Evolutionary conservation across 2,888 invertebrate genomes (phyloP).

Genomic region (Drosophila longiperda): DNA sequence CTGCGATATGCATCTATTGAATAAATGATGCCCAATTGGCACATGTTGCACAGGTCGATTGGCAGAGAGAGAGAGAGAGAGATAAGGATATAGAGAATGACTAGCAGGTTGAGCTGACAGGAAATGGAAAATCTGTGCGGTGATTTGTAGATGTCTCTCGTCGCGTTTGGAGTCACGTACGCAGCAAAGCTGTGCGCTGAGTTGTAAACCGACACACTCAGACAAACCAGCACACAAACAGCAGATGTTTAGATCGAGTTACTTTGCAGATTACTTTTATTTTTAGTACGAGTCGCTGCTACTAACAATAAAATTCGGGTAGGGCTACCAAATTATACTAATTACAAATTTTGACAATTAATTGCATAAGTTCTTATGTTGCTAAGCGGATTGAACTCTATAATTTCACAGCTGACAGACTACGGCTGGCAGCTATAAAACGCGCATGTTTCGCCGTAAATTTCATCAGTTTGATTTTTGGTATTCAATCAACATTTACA

Average conservation of each 20-base stretch:
- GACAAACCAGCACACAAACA: background rate
- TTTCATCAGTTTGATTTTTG: conserved; percentile 43
- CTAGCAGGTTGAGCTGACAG: conserved; percentile 8
- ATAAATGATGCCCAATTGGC: conserved; percentile 45
- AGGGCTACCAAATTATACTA: conserved; percentile 31
- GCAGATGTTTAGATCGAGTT: background rate
- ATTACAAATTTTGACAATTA: conserved; percentile 42
- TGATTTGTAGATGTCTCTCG: conserved; percentile 37
- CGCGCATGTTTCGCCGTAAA: background rate
- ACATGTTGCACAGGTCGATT: conserved; percentile 9
- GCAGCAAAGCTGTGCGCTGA: conserved; percentile 18
- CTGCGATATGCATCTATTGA: conserved; percentile 35
- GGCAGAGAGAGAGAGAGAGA: background rate
- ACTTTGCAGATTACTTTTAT: background rate
- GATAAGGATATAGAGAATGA: background rate
- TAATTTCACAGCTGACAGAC: conserved; percentile 78
- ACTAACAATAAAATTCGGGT: conserved; percentile 16
- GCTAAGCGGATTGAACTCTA: conserved; percentile 42
- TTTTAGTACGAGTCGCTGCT: background rate
- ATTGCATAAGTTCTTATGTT: conserved; percentile 28
- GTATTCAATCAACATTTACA: conserved; percentile 25
- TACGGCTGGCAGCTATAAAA: conserved; percentile 56
- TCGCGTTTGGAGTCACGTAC: conserved; percentile 52
- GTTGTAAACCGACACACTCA: background rate
- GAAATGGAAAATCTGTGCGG: conserved; percentile 56